A percentile compares a stretch with the other conserved stretches of the same genome.
Conservation (phyloP, 2,797 vertebrate genomes). For the Orestias chungarensis region DNA sequence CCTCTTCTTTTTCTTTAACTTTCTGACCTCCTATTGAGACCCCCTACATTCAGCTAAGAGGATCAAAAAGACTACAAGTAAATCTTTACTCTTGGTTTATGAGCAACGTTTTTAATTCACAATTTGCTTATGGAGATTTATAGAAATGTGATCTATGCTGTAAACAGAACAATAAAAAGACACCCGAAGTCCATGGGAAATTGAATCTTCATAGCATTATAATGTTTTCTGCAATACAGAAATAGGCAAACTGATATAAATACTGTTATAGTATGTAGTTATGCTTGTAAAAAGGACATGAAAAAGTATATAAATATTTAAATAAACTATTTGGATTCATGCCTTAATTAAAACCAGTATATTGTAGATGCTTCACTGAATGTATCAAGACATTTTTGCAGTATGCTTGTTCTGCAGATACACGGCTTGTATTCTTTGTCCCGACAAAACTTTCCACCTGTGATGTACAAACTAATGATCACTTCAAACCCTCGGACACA, state of each 20-base stretch:
- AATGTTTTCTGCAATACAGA: background rate
- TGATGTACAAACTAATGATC: background rate
- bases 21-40: conserved; percentile 14
- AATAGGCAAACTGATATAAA: background rate
- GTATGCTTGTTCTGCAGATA: background rate
- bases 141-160: conserved; percentile 5
- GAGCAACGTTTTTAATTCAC: conserved; percentile 1
- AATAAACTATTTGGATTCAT: background rate
- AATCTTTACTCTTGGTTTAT: conserved; percentile 9
- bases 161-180: background rate
- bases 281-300: background rate
- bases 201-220: background rate
- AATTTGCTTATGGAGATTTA: conserved; percentile 8
- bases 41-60: conserved; percentile 6
- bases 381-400: background rate
- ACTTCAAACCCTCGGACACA: background rate
- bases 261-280: background rate
- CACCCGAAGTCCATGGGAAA: background rate
- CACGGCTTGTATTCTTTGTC: background rate
- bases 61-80: conserved; percentile 1
- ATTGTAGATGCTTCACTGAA: background rate
- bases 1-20: conserved; percentile 8
- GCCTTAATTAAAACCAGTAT: background rate
- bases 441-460: background rate
- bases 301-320: background rate